Evolutionary conservation across 2,797 vertebrate species (phyloP).

Genomic region (Tenualosa thibaudeaui): DNA sequence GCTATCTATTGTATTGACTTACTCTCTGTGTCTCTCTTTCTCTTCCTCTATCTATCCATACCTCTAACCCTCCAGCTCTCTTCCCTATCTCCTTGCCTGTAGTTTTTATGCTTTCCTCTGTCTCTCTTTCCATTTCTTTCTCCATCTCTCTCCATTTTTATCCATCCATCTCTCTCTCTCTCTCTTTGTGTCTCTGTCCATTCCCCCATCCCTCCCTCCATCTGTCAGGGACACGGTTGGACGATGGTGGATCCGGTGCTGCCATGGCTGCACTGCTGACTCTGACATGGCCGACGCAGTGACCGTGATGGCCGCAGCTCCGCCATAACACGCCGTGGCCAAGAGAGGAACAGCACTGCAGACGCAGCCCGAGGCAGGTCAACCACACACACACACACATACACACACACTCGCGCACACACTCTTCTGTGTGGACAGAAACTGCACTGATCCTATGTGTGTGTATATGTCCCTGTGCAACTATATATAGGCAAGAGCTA

Average conservation of each 20-base stretch:
- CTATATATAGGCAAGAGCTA: not conserved
- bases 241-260: not conserved
- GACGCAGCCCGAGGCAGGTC: constrained; percentile 9
- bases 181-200: not conserved
- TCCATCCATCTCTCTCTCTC: not conserved
- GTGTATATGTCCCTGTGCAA: not conserved
- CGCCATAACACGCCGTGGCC: constrained; percentile 27
- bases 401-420: not conserved
- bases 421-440: not conserved
- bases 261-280: not conserved
- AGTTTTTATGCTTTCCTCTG: too few relatives aligned
- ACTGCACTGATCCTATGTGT: not conserved
- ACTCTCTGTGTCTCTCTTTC: not conserved
- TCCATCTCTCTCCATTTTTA: not conserved
- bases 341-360: constrained; percentile 10
- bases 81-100: too few relatives aligned
- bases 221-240: not conserved
- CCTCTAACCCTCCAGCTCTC: not conserved
- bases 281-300: constrained; percentile 39
- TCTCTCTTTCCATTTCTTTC: not conserved
- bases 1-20: too few relatives aligned
- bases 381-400: not conserved
- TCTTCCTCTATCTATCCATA: not conserved
- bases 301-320: constrained; percentile 40
- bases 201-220: not conserved